These are phyloP conservation scores for Ametastegia equiseti DNA, from an alignment of 2,888 invertebrate species.

Conservation along the genomic window DNA sequence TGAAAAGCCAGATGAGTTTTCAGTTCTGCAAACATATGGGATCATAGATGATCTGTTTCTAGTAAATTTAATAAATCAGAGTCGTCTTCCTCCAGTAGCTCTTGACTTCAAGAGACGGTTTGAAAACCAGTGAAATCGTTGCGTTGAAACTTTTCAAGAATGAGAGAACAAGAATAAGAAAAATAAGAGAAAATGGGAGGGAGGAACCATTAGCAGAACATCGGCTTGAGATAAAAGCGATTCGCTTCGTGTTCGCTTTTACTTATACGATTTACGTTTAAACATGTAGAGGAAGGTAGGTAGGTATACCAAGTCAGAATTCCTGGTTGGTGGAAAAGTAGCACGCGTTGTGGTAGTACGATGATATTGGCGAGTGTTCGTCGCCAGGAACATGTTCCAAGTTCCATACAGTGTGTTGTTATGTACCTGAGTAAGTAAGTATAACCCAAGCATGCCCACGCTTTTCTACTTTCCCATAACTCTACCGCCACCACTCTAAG, in stretches of 20 bases:
- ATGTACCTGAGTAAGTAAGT: not conserved
- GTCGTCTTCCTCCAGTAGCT: not conserved
- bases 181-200: not conserved
- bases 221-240: slow-evolving; percentile 19
- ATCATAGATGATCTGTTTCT: not conserved
- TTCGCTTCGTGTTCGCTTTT: slow-evolving; percentile 23
- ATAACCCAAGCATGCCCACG: slow-evolving; percentile 23
- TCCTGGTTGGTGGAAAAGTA: slow-evolving; percentile 1
- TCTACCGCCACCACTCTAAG: not conserved
- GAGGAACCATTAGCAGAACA: slow-evolving; percentile 40
- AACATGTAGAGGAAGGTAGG: no score
- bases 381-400: slow-evolving; percentile 15
- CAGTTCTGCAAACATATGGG: not conserved
- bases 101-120: not conserved
- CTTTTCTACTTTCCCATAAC: slow-evolving; percentile 29
- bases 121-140: not conserved
- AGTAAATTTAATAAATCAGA: not conserved
- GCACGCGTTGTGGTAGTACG: not conserved
- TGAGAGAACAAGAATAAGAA: not conserved
- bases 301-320: not conserved
- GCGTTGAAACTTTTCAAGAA: not conserved
- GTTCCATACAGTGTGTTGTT: not conserved
- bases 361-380: slow-evolving; percentile 28
- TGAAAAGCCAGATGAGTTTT: not conserved
- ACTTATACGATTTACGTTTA: slow-evolving; percentile 27